Base-by-base conservation (phyloP, 2,888 invertebrate genomes). In the Hofmannophila pseudospretella region DNA sequence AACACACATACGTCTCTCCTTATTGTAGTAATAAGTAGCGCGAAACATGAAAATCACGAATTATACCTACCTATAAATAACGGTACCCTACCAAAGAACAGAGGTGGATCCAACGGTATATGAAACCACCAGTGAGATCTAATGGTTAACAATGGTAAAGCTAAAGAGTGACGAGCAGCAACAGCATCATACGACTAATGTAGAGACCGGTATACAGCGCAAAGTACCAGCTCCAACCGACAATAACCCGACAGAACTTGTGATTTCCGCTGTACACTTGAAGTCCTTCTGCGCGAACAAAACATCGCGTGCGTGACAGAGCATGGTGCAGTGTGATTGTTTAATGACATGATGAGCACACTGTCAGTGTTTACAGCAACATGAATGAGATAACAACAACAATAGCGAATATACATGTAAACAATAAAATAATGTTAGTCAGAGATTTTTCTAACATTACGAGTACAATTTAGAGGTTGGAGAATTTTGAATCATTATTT, bases 281-380 rank as follows among this genome's bases (percentile, higher is more conserved):
- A 29, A 25, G 38, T 48, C 50, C 44, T 38, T 34, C 48, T 39
- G 37, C 28, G 44, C 31, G 50, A 36, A 47, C 41, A 54, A 51
- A 50, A 53, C 45, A 49, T 49, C 48, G 46, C 54, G 51, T 55
- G 53, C 45, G 33, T 19, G 12, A 36, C 19, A 42, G 13, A 12
- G 32, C 13, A 25, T 54, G 52, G 42, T 52, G 47, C 56, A 58
- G 56, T 54, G 55, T 56, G 58, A 63, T 51, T 55, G 48, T 39
- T 34, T 48, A 44, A 45, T 41, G 33, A 38, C 36, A 34, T 37
- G 34, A 37, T 37, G 22, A 22, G 10, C 19, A 19, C 16, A 3
- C 22, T n/a, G 1, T n/a, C 19, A 11, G n/a, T 39, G 36, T 36
- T 41, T 34, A 30, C 40, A 41, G 7, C 14, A 27, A 34, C 36